Percentiles rank a stretch among this genome's conserved stretches.
These are phyloP conservation scores for Symphodus melops DNA, from an alignment of 2,113 vertebrate genomes.

Conservation along the genomic window DNA sequence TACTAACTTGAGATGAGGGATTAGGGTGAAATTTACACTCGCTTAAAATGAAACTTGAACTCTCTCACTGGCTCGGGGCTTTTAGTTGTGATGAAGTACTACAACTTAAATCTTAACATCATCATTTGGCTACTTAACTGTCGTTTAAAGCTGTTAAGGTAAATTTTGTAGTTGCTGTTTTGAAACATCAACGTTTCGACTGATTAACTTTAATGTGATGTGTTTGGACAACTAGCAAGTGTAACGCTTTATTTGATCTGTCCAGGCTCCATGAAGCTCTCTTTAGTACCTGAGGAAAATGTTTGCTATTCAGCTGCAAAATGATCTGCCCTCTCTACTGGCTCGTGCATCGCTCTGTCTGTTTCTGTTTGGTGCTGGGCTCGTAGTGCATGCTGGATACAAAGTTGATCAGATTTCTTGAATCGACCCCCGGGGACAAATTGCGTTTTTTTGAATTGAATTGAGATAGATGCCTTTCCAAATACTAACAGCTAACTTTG, in stretches of 20 bases:
- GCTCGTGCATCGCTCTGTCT: background rate
- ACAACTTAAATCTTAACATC: too few species aligned
- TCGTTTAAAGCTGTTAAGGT: too few species aligned
- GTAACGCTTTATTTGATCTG: background rate
- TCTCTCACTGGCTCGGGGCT: too few species aligned
- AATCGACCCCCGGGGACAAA: too few species aligned
- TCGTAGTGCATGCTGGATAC: background rate
- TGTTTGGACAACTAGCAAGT: background rate
- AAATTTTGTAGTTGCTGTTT: background rate
- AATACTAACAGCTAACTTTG: background rate
- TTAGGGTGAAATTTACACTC: too few species aligned
- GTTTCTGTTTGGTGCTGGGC: background rate
- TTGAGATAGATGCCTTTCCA: background rate
- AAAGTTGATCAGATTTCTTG: background rate
- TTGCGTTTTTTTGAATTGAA: too few species aligned
- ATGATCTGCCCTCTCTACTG: background rate
- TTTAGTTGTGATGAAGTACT: background rate
- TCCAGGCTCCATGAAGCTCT: background rate
- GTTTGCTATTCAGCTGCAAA: background rate
- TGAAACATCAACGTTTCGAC: background rate
- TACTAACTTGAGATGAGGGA: too few species aligned
- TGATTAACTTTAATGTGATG: background rate
- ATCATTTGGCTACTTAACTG: too few species aligned
- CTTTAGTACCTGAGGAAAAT: background rate
- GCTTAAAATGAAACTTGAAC: too few species aligned